Conservation (phyloP, 2,113 vertebrate species). For the Platysternon megacephalum region DNA sequence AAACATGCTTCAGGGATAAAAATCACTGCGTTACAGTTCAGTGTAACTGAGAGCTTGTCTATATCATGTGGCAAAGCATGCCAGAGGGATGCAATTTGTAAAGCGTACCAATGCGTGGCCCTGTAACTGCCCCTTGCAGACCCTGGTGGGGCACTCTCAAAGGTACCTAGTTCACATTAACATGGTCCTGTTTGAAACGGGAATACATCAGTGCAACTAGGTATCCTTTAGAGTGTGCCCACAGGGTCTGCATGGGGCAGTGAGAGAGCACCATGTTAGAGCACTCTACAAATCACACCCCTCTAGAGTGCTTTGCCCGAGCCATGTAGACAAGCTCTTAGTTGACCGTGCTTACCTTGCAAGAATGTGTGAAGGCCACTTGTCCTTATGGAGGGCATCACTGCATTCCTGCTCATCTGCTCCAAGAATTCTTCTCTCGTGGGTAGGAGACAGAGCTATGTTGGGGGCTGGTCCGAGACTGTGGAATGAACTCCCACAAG, state of each 20-base stretch:
- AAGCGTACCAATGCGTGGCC: not conserved
- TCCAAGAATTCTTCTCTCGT: not conserved
- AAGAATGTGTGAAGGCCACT: not conserved
- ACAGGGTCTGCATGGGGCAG: not conserved
- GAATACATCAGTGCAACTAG: not conserved
- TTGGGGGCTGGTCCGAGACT: not conserved
- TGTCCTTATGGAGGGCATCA: fast-evolving
- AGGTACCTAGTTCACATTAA: not conserved
- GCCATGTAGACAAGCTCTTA: not conserved
- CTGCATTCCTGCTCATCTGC: fast-evolving
- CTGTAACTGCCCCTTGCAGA: not conserved
- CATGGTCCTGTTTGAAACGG: not conserved
- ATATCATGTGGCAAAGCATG: not conserved
- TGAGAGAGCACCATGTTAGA: not conserved
- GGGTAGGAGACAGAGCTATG: not conserved
- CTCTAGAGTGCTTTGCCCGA: not conserved
- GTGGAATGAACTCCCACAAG: not conserved
- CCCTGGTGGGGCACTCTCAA: not conserved
- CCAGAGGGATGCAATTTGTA: not conserved
- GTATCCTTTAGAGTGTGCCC: not conserved
- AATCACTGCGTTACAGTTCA: not conserved
- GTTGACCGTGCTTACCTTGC: not conserved
- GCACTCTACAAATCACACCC: not conserved
- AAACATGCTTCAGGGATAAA: not conserved
- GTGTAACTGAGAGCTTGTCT: not conserved